Conservation (phyloP, 2,113 vertebrate genomes). For the Coracopsis vasa region DNA sequence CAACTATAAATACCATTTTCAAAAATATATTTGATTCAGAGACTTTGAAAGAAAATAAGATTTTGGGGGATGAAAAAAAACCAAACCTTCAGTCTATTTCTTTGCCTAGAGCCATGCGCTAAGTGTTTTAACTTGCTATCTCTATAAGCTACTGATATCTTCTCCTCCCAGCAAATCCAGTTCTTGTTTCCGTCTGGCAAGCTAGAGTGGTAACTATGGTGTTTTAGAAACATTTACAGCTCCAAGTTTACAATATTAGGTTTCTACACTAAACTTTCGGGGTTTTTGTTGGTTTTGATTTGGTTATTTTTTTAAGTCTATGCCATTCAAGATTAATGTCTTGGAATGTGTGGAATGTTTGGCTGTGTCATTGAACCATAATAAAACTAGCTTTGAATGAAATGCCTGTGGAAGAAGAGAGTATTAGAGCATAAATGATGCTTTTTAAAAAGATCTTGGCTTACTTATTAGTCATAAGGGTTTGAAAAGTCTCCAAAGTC, state of each 20-base stretch:
- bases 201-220: background rate
- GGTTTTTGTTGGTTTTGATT: background rate
- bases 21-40: background rate
- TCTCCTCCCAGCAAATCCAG: background rate
- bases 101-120: background rate
- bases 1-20: background rate
- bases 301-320: background rate
- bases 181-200: constrained; percentile 20
- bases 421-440: background rate
- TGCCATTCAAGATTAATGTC: background rate
- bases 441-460: background rate
- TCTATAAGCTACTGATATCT: background rate
- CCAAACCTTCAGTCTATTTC: background rate
- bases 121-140: constrained; percentile 32
- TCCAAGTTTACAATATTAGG: background rate
- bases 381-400: background rate
- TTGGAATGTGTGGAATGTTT: background rate
- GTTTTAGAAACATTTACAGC: background rate
- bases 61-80: background rate
- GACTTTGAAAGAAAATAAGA: background rate
- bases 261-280: background rate
- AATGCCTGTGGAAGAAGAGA: background rate
- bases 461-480: background rate
- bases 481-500: background rate
- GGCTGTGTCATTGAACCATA: background rate